Percentiles rank a stretch among this genome's conserved stretches.
Conservation (phyloP, 2,797 vertebrate species). For the Nyctibius grandis region DNA sequence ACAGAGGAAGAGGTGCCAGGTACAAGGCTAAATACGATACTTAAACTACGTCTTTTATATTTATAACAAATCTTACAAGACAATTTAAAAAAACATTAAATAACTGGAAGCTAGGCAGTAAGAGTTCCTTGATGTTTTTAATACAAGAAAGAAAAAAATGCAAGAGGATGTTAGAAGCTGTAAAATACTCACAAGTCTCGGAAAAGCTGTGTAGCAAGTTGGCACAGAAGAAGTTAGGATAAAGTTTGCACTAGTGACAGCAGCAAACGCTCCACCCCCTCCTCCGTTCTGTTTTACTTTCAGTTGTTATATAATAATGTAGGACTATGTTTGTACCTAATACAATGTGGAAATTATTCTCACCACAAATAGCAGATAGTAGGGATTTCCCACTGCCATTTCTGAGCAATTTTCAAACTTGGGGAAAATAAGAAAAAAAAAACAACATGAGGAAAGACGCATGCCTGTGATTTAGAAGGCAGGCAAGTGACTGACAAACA, state of each 20-base stretch:
- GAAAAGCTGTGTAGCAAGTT: background rate
- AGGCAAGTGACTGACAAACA: background rate
- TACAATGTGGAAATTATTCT: background rate
- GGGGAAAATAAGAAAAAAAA: too few species aligned
- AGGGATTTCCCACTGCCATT: background rate
- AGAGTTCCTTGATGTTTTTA: background rate
- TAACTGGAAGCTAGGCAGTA: background rate
- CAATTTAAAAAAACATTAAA: background rate
- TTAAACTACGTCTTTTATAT: background rate
- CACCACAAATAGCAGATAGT: rapidly evolving
- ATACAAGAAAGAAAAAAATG: background rate
- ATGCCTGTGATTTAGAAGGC: background rate
- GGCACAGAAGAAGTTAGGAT: background rate
- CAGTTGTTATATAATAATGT: background rate
- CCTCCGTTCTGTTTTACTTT: conserved; percentile 33
- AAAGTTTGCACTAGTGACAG: background rate
- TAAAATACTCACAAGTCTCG: conserved; percentile 43
- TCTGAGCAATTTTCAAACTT: background rate
- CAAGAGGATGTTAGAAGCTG: background rate
- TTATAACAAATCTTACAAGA: background rate
- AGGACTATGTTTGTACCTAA: background rate
- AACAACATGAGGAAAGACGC: rapidly evolving
- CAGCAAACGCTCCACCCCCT: background rate
- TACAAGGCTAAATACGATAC: background rate
- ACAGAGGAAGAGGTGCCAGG: background rate